Percentiles rank a stretch among this genome's conserved stretches.
Evolutionary conservation across 2,888 invertebrate species (phyloP).

Genomic region (Aproaerema taeniolella): DNA sequence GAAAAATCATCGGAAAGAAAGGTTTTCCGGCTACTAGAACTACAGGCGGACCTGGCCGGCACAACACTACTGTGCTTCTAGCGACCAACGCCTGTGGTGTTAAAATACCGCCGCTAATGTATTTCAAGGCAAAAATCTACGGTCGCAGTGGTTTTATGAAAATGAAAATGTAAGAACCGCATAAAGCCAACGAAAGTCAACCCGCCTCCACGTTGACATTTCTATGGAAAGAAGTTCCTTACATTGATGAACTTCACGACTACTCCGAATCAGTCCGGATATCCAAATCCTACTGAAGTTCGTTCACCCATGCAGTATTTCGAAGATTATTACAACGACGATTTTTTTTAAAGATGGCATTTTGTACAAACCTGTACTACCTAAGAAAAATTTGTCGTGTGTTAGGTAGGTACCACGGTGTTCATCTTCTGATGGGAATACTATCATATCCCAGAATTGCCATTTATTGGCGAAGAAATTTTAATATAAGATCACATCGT

Average conservation of each 20-base stretch:
- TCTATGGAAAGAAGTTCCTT: conserved; percentile 4
- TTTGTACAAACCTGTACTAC: conserved; percentile 16
- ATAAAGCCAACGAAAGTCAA: conserved; percentile 1
- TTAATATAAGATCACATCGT: conserved; percentile 4
- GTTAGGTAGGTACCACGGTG: conserved; percentile 8
- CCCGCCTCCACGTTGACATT: neutral
- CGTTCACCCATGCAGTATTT: conserved; percentile 14
- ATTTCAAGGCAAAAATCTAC: too few species aligned
- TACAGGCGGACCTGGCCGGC: neutral
- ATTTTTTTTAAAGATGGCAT: conserved; percentile 13
- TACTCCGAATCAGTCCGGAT: too few species aligned
- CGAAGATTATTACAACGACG: conserved; percentile 12
- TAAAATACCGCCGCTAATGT: too few species aligned
- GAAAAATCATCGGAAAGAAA: neutral
- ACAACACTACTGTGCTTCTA: neutral
- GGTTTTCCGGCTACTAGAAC: neutral
- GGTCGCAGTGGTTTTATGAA: too few species aligned
- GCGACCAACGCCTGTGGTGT: neutral
- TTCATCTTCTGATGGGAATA: conserved; percentile 15
- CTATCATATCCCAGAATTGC: conserved; percentile 14
- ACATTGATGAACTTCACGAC: conserved; percentile 8
- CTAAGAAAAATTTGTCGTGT: conserved; percentile 13
- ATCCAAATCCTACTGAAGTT: conserved; percentile 6
- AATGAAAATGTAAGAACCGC: too few species aligned
- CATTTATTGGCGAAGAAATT: conserved; percentile 13